Percentiles rank a stretch among this genome's conserved stretches.
These are phyloP conservation scores for Taenaris catops DNA, from an alignment of 2,888 invertebrate species.

Conservation along the genomic window DNA sequence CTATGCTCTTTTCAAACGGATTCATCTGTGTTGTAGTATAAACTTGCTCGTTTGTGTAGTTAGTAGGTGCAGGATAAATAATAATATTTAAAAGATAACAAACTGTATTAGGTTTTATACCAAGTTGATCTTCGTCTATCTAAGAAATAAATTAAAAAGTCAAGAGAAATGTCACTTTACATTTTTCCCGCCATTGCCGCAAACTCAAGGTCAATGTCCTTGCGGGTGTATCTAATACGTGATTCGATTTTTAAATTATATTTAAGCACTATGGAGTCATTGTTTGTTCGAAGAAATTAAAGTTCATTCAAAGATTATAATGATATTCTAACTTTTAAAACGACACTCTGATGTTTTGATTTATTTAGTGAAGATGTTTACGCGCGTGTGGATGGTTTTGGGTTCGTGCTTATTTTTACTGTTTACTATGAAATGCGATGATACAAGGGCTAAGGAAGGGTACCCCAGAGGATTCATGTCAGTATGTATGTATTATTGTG, in stretches of 20 bases:
- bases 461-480: slow-evolving; percentile 63
- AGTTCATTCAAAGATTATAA: slow-evolving; percentile 6
- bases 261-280: slow-evolving; percentile 16
- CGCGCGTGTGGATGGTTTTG: slow-evolving; percentile 15
- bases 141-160: not conserved
- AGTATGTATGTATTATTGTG: slow-evolving; percentile 64
- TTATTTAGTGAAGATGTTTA: slow-evolving; percentile 14
- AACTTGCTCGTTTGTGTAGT: no score
- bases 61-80: no score
- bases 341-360: slow-evolving; percentile 2
- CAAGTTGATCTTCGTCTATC: not conserved
- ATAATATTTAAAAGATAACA: not conserved
- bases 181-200: slow-evolving; percentile 23
- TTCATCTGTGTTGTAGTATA: no score
- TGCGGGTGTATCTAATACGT: slow-evolving; percentile 13
- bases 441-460: slow-evolving; percentile 44
- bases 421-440: slow-evolving; percentile 19
- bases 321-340: slow-evolving; percentile 11
- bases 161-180: slow-evolving; percentile 15
- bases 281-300: slow-evolving; percentile 15
- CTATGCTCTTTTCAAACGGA: no score
- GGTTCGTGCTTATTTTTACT: slow-evolving; percentile 15
- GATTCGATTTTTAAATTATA: slow-evolving; percentile 25
- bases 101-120: not conserved
- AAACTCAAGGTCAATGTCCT: slow-evolving; percentile 22